Conservation (phyloP, 2,888 invertebrate genomes). For the Erebia aethiops region DNA sequence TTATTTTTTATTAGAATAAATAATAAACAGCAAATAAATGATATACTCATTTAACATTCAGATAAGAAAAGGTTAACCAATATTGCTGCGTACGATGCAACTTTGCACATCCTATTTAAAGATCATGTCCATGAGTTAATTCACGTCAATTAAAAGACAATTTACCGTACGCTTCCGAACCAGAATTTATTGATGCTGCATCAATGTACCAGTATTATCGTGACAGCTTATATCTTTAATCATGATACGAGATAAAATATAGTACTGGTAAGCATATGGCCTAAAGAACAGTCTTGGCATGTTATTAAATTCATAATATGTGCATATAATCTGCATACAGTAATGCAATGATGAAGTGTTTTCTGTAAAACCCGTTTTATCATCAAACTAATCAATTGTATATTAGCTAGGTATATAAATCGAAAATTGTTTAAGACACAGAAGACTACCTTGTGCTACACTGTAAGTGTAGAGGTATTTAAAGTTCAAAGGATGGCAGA, state of each 20-base stretch:
- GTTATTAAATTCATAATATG: background rate
- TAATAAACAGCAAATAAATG: background rate
- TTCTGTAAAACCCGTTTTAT: background rate
- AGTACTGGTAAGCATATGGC: background rate
- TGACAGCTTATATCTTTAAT: background rate
- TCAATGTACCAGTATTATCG: background rate
- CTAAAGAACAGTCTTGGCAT: background rate
- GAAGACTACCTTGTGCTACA: background rate
- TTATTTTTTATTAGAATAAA: no score
- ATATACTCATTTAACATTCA: no score
- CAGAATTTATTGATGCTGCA: slow-evolving; percentile 11
- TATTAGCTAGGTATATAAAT: background rate
- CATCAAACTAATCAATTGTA: background rate
- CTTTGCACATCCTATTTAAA: slow-evolving; percentile 16
- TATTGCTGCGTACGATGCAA: no score
- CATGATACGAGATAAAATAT: background rate
- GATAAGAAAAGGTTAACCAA: no score
- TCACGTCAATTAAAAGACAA: slow-evolving; percentile 27
- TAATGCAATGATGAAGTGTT: background rate
- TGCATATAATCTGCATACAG: background rate
- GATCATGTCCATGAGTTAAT: slow-evolving; percentile 20
- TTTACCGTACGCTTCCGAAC: slow-evolving; percentile 7
- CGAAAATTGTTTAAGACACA: background rate
- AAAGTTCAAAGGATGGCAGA: slow-evolving; percentile 1
- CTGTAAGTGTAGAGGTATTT: background rate